Base-by-base conservation (phyloP, 2,113 vertebrate species). In the Sterrhoptilus dennistouni region DNA sequence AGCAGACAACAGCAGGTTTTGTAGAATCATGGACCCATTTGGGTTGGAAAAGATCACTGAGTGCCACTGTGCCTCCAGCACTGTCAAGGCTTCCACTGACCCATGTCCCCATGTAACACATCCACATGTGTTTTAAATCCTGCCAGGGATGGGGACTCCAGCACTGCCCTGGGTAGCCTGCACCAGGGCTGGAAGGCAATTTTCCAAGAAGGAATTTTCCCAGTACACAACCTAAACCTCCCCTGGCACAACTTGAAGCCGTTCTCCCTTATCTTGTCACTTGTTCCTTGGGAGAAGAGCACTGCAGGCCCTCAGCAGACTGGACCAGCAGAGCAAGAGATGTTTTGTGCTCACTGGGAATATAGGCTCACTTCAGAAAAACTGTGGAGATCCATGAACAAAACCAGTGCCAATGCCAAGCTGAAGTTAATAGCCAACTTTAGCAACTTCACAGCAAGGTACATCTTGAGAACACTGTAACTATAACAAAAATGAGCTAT, bases 1-100 rank as follows among this genome's bases (percentile, higher is more conserved):
- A 47, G 42, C 24, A 56, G 50, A 40, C 36, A 49, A 6, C 0
- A 1, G 52, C 0, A 1, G 13, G 12, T 24, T 66, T 33, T 11
- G 40, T 1, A 50, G 40, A 90, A 54, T 7, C 40, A 27, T 7
- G 33, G 33, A 57, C 61, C 21, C 18, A 14, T 35, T 13, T 56
- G 36, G 15, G 35, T 4, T 78, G 70, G 27, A 61, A 83, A 86
- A 71, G 28, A 44, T 28, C 27, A 57, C 0, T 4, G 27, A 84
- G 36, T 40, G 14, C 29, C 59, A 47, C 33, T 17, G 9, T 9
- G 45, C 25, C 19, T 47, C 35, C 36, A 78, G 53, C 65, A 24
- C 28, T 21, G 69, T 13, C 83, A 79, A 45, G 49, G 56, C n/a
- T 66, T 49, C 27, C n/a, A 31, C 9, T 45, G 56, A n/a, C 22